These are phyloP conservation scores for Garrulus glandarius DNA, from an alignment of 2,797 vertebrate species.

Conservation along the genomic window DNA sequence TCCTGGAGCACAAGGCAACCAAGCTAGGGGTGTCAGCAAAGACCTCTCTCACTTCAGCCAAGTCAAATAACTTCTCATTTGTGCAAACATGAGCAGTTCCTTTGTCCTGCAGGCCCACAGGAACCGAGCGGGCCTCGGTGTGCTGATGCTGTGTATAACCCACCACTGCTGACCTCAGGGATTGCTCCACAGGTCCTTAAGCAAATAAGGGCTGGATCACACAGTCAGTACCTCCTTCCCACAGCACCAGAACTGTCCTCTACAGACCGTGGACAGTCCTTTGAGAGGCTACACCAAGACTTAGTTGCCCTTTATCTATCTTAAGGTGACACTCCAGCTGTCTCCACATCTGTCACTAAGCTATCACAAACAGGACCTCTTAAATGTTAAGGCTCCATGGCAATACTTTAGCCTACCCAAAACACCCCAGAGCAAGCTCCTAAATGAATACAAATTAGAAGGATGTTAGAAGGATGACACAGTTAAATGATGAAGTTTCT, in stretches of 20 bases:
- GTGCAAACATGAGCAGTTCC: accelerated
- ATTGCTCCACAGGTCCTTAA: not conserved
- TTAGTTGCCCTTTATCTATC: too few relatives aligned
- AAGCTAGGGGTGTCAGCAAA: accelerated
- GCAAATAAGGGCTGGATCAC: accelerated
- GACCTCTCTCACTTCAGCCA: not conserved
- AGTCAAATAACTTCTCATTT: accelerated
- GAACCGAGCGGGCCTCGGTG: not conserved
- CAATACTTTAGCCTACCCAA: not conserved
- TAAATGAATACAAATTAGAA: not conserved
- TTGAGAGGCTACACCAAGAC: not conserved
- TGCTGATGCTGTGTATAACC: accelerated
- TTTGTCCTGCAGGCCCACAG: not conserved
- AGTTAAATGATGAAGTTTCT: not conserved
- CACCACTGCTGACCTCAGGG: too few relatives aligned
- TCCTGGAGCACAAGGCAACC: not conserved
- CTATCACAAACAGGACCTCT: not conserved
- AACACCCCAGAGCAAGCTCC: not conserved
- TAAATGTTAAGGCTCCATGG: not conserved
- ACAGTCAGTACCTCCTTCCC: not conserved
- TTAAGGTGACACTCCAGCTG: not conserved
- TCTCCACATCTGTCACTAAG: accelerated
- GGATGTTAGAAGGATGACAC: not conserved
- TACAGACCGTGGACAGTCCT: not conserved
- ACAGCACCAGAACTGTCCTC: not conserved